These are phyloP conservation scores for Oasisia sp. DNA, from an alignment of 2,888 invertebrate species.

Conservation along the genomic window DNA sequence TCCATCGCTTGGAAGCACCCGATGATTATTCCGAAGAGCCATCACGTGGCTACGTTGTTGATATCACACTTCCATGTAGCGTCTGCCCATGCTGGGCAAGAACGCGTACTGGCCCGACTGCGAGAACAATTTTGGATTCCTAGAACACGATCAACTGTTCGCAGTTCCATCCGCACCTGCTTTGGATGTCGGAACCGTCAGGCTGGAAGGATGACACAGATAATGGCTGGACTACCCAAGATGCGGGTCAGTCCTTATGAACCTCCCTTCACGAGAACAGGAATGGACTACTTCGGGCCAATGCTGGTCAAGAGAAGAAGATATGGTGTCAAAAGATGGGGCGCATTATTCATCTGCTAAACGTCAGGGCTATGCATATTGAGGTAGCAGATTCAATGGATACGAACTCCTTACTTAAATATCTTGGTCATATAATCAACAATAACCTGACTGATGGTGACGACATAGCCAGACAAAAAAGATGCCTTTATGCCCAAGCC, in stretches of 20 bases:
- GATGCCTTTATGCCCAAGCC: no score
- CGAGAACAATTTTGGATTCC: conserved; percentile 18
- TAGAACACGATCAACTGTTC: background rate
- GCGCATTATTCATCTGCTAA: no score
- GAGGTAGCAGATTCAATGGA: background rate
- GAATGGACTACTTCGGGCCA: conserved; percentile 29
- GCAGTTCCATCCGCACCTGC: background rate
- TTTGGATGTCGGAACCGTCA: background rate
- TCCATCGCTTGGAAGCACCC: background rate
- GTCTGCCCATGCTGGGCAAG: conserved; percentile 9
- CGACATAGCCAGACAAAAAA: no score
- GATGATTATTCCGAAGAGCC: background rate
- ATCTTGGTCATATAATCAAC: no score
- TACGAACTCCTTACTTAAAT: conserved; percentile 26
- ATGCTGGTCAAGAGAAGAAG: conserved; percentile 7
- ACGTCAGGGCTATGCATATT: no score
- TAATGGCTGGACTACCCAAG: background rate
- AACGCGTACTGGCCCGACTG: background rate
- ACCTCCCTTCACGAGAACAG: background rate
- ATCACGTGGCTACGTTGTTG: background rate
- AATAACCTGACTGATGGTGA: no score
- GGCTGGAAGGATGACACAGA: background rate
- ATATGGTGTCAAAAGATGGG: conserved; percentile 20
- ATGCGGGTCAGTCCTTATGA: background rate
- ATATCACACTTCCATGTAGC: background rate